phyloP scores from a whole-genome alignment of 1,140 invertebrate species.

The Lordiphosa collinella region DNA sequence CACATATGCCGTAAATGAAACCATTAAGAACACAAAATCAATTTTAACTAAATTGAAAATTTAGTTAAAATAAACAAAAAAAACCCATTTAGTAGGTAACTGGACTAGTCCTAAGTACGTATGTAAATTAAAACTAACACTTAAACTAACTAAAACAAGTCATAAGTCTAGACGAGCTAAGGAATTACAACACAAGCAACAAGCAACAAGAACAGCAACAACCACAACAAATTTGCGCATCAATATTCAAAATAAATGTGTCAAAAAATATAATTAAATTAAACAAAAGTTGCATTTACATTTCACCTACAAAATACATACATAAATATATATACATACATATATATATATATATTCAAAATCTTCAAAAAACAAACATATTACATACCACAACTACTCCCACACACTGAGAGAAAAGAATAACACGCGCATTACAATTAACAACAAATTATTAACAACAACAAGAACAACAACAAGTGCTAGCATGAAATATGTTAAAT shows the following conservation, averaged over 20 bases:
- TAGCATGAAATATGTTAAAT: constrained; percentile 41
- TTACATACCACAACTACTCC: constrained; percentile 28
- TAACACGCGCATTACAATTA: constrained; percentile 32
- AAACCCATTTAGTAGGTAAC: neutral
- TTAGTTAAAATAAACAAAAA: constrained; percentile 61
- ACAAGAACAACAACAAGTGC: constrained; percentile 15
- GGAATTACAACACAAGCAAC: constrained; percentile 8
- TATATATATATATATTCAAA: constrained; percentile 43
- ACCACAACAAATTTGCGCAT: constrained; percentile 39
- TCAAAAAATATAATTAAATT: constrained; percentile 38
- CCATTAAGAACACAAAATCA: constrained; percentile 57
- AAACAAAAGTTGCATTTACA: constrained; percentile 60
- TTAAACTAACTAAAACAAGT: constrained; percentile 29
- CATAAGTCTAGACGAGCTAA: constrained; percentile 52
- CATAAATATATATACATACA: constrained; percentile 26
- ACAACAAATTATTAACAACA: constrained; percentile 16
- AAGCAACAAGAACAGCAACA: constrained; percentile 26
- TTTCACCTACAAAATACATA: constrained; percentile 58
- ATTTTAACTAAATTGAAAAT: constrained; percentile 69
- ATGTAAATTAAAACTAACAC: constrained; percentile 67
- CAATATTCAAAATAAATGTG: constrained; percentile 62
- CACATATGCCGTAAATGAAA: too few species aligned
- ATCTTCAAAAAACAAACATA: constrained; percentile 55
- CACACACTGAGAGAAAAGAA: constrained; percentile 22
- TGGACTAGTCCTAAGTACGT: constrained; percentile 16